Base-by-base conservation (phyloP, 2,113 vertebrate genomes). In the Mesembrinibis cayennensis region DNA sequence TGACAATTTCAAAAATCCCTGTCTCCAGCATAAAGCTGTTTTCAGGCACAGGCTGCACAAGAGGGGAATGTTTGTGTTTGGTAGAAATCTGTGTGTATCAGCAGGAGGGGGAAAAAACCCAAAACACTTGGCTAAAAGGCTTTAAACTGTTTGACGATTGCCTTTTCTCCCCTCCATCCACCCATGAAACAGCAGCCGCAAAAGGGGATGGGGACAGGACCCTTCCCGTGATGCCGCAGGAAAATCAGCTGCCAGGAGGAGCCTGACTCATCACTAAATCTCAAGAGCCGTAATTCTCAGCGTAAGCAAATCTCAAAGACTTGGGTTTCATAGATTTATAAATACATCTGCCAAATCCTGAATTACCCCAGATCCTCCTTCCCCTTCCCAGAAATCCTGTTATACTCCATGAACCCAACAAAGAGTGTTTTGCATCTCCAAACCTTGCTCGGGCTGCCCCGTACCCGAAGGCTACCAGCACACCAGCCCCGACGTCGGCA, bases 61-160 rank as follows among this genome's bases (percentile, higher is more conserved):
- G 18, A 53, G 10, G 22, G n/a, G 65, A 82, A 58, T 3, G 12
- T 23, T 3, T 87, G 32, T 25, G 20, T 30, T 72, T 49, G 53
- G 29, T 76, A 13, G 13, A 87, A 87, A 65, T 26, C 13, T 0
- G 1, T 32, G 38, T 4, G 0, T 26, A 25, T 9, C 0, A 0
- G 25, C 30, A 86, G 53, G 36, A 83, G 4, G 8, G 30, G 6
- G 7, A 8, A 62, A 62, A 74, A 73, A 21, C 9, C 29, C 22
- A 47, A 89, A 59, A 66, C 9, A 12, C 14, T 56, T 1, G 1
- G 38, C 45, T 88, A 44, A 49, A 93, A 83, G 34, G 30, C 23
- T 66, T 61, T 49, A 22, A 87, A 58, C 16, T 49, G 26, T 30
- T 45, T 56, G 55, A 65, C 0, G 5, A 90, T 0, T 70, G 20